Evolutionary conservation across 2,797 vertebrate genomes (phyloP).

Genomic region (Salmo trutta): DNA sequence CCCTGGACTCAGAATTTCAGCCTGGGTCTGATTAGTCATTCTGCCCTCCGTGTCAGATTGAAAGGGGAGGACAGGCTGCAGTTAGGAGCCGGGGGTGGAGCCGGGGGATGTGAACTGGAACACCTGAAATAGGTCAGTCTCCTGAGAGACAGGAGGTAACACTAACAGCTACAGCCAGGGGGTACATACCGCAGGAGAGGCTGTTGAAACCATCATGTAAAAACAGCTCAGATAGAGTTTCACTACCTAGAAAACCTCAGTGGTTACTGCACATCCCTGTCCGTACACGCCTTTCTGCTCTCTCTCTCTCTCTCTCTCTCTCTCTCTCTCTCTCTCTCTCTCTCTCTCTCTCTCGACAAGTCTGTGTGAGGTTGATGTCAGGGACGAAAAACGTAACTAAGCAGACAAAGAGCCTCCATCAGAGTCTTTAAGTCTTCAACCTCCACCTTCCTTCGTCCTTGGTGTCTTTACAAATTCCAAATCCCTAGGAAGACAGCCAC

Average conservation of each 20-base stretch:
- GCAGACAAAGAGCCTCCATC: conserved; percentile 12
- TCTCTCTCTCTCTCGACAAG: conserved; percentile 61
- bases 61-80: not conserved
- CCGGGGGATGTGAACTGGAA: conserved; percentile 58
- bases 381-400: conserved; percentile 41
- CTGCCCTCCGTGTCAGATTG: not conserved
- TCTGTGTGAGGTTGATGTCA: conserved; percentile 57
- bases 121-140: conserved; percentile 65
- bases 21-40: not conserved
- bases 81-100: not conserved
- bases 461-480: not conserved
- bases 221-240: conserved; percentile 63
- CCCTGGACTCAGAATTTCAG: not conserved
- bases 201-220: conserved; percentile 62
- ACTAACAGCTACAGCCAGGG: not conserved
- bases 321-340: conserved; percentile 65
- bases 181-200: conserved; percentile 27
- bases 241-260: conserved; percentile 60
- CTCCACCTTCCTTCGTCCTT: not conserved
- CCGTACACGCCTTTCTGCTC: conserved; percentile 69
- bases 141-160: conserved; percentile 54
- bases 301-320: conserved; percentile 63
- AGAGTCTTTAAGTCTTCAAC: not conserved
- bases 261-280: conserved; percentile 61
- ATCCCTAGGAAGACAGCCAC: conserved; percentile 15